Evolutionary conservation across 2,888 invertebrate species (phyloP).

Genomic region (Melanophora roralis): DNA sequence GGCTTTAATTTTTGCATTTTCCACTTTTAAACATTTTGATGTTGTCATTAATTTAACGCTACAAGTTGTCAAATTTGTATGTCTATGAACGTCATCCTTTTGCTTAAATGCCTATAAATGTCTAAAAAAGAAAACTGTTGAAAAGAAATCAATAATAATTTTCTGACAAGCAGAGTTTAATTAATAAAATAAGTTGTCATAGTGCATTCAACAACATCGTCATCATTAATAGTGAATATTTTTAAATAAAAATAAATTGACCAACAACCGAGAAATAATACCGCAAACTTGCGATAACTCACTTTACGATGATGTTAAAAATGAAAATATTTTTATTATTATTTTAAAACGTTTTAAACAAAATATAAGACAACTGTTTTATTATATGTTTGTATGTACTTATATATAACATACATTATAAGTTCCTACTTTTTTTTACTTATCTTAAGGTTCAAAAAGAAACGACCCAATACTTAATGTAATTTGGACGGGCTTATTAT

Average conservation of each 20-base stretch:
- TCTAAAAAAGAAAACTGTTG: not conserved
- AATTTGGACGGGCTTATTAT: no score
- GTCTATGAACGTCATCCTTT: conserved; percentile 32
- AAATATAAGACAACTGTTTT: not conserved
- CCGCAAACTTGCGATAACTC: not conserved
- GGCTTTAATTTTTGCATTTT: not conserved
- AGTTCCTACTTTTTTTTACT: no score
- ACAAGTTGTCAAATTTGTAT: conserved; percentile 45
- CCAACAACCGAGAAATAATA: no score
- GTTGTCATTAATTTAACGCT: not conserved
- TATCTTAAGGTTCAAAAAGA: no score
- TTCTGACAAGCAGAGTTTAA: conserved; percentile 1
- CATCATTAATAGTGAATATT: not conserved
- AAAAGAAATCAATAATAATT: conserved; percentile 21
- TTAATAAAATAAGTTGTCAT: conserved; percentile 3
- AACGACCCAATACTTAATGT: no score
- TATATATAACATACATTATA: no score
- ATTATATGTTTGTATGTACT: no score
- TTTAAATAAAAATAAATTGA: not conserved
- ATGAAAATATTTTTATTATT: conserved; percentile 20
- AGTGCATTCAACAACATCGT: no score
- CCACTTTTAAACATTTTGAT: no score
- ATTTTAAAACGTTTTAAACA: not conserved
- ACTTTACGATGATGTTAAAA: conserved; percentile 4
- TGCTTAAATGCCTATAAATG: conserved; percentile 9